Evolutionary conservation across 2,113 vertebrate genomes (phyloP), one percentile per base, ranked within the genome.

Genomic region (Cochlearius cochlearius): DNA sequence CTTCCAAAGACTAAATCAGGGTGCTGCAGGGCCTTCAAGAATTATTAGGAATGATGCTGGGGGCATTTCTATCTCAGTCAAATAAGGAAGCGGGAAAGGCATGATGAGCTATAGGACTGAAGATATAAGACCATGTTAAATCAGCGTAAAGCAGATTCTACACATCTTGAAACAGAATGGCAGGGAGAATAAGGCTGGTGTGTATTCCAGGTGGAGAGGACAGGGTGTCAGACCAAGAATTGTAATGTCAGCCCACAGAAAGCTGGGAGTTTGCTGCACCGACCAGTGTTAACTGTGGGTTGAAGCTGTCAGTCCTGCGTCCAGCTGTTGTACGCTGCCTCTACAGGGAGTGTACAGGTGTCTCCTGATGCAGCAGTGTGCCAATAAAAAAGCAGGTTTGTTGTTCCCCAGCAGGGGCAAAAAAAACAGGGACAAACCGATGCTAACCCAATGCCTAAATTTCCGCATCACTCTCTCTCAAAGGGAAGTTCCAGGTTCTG

Each of bases 81-180:
- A 55, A 30, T 26, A 45, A 72, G 39, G 52, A 55, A 38, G 71
- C 66, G 36, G 71, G 22, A 62, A 67, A 38, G 25, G 39, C 8
- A 4, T 14, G 21, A n/a, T 49, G 7, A 55, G 50, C 50, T 64
- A 3, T 21, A 49, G 63, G 29, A 50, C 32, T 32, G 75, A 43
- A 30, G 22, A 4, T 12, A 3, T 4, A 38, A 36, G 45, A 27
- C 30, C 16, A 8, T 4, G 25, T 62, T 50, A 27, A 38, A 41
- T 52, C 32, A 21, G 50, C 17, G 13, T 38, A 21, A 62, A 86
- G 69, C 29, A 53, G 62, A 36, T 63, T 41, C 67, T 52, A 11
- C 12, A 7, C 1, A 1, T 32, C 5, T 1, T 58, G 53, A n/a
- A 50, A n/a, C 1, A 25, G 64, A 32, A 50, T 39, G 39, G 13